Conservation (phyloP, 2,113 vertebrate species). For the Greenwoodochromis staneri region DNA sequence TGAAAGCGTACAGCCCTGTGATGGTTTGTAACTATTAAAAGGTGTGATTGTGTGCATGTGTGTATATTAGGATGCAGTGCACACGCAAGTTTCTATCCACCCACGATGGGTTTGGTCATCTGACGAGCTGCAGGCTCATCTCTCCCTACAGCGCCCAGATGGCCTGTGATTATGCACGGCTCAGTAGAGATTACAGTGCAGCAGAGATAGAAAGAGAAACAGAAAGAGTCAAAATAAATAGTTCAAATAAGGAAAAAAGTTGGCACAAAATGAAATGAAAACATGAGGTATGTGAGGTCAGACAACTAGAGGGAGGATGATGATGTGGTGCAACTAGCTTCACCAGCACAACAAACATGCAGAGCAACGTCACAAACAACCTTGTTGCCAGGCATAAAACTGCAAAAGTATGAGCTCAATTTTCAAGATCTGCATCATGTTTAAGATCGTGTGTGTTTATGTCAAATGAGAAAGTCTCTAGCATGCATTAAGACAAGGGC, state of each 20-base stretch:
- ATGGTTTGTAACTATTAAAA: constrained; percentile 28
- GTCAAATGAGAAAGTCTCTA: neutral
- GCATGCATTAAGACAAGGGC: neutral
- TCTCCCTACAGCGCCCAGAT: constrained; percentile 70
- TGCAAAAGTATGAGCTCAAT: neutral
- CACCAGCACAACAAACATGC: neutral
- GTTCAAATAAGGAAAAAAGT: constrained; percentile 25
- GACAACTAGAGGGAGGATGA: neutral
- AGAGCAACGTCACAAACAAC: neutral
- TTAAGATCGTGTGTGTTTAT: neutral
- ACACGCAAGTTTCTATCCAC: neutral
- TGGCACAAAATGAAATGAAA: neutral
- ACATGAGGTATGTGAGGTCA: neutral
- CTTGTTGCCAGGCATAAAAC: neutral
- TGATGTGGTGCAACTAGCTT: neutral
- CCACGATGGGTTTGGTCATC: constrained; percentile 47
- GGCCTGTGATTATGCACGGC: constrained; percentile 69
- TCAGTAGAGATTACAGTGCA: constrained; percentile 66
- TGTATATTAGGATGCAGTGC: neutral
- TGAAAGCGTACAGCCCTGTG: neutral
- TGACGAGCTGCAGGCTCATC: constrained; percentile 60
- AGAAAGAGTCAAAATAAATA: constrained; percentile 19
- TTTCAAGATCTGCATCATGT: neutral
- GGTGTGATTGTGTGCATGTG: constrained; percentile 14
- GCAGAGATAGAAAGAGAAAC: constrained; percentile 27